phyloP scores from a whole-genome alignment of 2,113 vertebrate genomes.

The Machaerirhynchus nigripectus region DNA sequence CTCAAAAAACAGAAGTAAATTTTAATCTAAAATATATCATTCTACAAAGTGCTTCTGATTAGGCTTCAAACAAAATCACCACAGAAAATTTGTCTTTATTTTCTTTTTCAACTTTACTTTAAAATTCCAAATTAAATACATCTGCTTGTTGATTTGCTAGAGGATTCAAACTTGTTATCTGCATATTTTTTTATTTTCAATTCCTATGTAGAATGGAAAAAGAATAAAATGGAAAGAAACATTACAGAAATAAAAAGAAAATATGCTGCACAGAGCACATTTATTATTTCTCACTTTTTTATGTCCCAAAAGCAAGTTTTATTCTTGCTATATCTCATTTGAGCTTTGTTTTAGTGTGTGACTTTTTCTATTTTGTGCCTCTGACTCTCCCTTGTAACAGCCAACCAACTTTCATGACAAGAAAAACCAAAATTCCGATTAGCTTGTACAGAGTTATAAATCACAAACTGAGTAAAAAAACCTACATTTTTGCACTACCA shows the following conservation, averaged over 20 bases:
- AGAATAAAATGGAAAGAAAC: background rate
- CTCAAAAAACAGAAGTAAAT: background rate
- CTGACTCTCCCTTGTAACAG: background rate
- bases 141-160: background rate
- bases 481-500: background rate
- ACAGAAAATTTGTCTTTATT: background rate
- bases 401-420: background rate
- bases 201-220: background rate
- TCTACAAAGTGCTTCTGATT: background rate
- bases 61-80: background rate
- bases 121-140: background rate
- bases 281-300: background rate
- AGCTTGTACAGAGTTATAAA: background rate
- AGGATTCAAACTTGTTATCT: background rate
- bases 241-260: background rate
- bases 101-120: background rate
- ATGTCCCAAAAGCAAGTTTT: background rate
- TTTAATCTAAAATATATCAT: background rate
- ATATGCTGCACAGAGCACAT: background rate
- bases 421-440: background rate
- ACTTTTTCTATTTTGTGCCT: slow-evolving; percentile 10
- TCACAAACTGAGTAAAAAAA: background rate
- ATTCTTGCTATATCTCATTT: background rate
- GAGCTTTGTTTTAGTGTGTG: background rate
- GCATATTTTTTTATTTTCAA: background rate